Evolutionary conservation across 2,113 vertebrate genomes (phyloP).

Genomic region (Clarias gariepinus): DNA sequence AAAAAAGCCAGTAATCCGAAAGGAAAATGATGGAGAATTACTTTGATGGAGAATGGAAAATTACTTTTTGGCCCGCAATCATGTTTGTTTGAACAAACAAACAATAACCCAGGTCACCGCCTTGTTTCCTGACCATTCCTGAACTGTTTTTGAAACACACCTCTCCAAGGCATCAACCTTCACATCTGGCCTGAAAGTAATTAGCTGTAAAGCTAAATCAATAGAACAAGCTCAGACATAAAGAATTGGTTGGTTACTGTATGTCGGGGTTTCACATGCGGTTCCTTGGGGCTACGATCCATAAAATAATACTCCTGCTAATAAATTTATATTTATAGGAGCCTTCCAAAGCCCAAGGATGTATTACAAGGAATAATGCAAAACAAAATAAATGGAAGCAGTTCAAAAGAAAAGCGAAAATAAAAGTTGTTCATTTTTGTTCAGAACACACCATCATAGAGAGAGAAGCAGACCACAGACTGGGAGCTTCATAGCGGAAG

Average conservation of each 20-base stretch:
- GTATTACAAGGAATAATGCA: not conserved
- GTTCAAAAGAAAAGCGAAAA: not conserved
- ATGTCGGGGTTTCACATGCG: not conserved
- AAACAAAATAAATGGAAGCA: not conserved
- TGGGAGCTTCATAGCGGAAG: conserved; percentile 40
- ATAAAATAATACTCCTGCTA: conserved; percentile 27
- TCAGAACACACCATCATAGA: conserved; percentile 18
- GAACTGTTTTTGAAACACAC: not conserved
- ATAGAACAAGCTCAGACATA: not conserved
- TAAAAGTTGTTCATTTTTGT: conserved; percentile 33
- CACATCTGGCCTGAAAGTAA: not conserved
- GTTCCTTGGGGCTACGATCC: not conserved
- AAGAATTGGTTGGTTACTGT: not conserved
- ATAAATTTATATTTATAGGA: not conserved
- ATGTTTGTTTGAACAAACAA: no score
- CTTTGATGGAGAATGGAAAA: no score
- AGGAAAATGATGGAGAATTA: no score
- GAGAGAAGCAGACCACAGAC: conserved; percentile 33
- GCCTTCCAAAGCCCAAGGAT: conserved; percentile 5
- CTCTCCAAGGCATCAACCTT: not conserved
- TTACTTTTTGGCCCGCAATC: no score
- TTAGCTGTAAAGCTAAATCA: not conserved
- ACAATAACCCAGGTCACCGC: no score
- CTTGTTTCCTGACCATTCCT: not conserved
- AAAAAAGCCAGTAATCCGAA: no score